A percentile compares a stretch with the other conserved stretches of the same genome.
Conservation (phyloP, 2,888 invertebrate species). For the Euproctis similis region DNA sequence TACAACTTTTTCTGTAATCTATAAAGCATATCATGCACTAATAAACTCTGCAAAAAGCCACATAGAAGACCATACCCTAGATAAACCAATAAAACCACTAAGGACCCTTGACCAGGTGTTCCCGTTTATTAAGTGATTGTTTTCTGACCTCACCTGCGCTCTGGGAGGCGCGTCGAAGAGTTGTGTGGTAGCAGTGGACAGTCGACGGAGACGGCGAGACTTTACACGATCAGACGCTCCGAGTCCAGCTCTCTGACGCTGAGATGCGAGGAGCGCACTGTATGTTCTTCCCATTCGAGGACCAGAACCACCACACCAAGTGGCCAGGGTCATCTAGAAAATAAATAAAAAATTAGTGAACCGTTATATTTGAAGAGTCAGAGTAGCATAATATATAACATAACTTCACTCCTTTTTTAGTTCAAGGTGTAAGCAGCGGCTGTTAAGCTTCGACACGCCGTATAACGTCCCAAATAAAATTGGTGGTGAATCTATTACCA, state of each 20-base stretch:
- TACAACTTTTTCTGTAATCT: no score
- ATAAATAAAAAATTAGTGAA: no score
- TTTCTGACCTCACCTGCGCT: conserved; percentile 71
- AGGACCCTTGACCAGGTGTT: conserved; percentile 15
- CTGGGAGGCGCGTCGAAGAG: conserved; percentile 57
- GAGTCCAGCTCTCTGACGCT: conserved; percentile 36
- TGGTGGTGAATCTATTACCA: no score
- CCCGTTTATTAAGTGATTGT: conserved; percentile 22
- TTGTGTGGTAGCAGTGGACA: conserved; percentile 60
- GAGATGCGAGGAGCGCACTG: conserved; percentile 38
- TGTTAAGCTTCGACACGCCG: no score
- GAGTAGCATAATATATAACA: no score
- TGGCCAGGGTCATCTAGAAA: conserved; percentile 54
- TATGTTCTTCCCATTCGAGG: conserved; percentile 46
- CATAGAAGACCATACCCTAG: conserved; percentile 15
- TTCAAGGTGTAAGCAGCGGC: no score
- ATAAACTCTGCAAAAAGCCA: no score
- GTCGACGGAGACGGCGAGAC: conserved; percentile 44
- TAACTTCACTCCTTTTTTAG: no score
- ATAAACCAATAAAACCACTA: conserved; percentile 9
- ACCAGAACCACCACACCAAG: conserved; percentile 54
- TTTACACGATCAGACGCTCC: conserved; percentile 31
- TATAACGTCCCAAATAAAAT: no score
- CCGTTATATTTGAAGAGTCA: no score
- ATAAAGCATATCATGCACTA: no score